Conservation (phyloP, 2,113 vertebrate genomes). For the Psophia crepitans region DNA sequence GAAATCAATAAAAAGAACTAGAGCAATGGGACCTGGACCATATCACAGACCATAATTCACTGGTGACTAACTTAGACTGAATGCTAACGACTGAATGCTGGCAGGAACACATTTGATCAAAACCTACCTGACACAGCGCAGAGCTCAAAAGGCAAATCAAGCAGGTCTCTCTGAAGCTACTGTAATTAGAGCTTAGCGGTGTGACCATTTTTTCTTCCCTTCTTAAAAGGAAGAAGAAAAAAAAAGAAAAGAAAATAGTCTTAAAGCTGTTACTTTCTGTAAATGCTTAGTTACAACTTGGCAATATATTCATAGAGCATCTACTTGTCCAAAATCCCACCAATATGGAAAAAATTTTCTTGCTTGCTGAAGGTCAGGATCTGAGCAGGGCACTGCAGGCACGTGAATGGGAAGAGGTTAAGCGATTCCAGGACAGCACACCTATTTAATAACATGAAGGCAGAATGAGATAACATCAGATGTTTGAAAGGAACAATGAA, state of each 20-base stretch:
- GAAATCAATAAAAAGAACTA: conserved; percentile 50
- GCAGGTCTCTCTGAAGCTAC: conserved; percentile 24
- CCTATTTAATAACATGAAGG: neutral
- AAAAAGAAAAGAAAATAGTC: neutral
- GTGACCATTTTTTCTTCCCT: conserved; percentile 12
- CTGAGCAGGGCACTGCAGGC: neutral
- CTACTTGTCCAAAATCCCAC: neutral
- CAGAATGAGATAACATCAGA: conserved; percentile 11
- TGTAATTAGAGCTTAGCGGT: neutral
- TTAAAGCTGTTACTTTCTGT: neutral
- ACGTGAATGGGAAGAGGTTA: neutral
- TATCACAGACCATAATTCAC: conserved; percentile 56
- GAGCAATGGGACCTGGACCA: conserved; percentile 35
- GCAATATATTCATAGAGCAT: neutral
- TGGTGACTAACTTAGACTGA: conserved; percentile 43
- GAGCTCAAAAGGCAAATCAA: conserved; percentile 44
- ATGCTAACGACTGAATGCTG: conserved; percentile 32
- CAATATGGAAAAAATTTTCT: neutral
- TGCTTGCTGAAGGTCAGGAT: neutral
- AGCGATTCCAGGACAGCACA: neutral
- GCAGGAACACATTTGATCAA: conserved; percentile 49
- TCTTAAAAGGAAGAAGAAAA: neutral
- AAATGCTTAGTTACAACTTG: neutral
- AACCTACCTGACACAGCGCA: conserved; percentile 10
- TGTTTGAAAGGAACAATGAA: conserved; percentile 43